These are phyloP conservation scores for Pluvianellus socialis DNA, from an alignment of 2,113 vertebrate genomes.

Conservation along the genomic window DNA sequence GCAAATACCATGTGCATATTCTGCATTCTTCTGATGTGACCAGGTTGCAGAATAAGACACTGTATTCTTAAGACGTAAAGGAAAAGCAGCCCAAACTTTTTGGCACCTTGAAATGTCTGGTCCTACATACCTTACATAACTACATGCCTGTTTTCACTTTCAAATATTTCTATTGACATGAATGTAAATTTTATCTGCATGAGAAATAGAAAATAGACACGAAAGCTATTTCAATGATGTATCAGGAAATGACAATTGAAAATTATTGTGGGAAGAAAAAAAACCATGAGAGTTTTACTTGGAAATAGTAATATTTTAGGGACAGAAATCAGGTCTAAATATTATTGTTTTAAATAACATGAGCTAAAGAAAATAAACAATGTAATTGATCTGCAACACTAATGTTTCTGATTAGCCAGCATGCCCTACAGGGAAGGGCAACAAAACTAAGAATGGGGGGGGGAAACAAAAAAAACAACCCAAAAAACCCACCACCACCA, in stretches of 20 bases:
- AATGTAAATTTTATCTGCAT: background rate
- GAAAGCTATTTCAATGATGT: background rate
- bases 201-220: background rate
- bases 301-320: background rate
- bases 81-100: background rate
- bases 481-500: too few relatives aligned
- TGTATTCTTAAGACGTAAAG: background rate
- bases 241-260: background rate
- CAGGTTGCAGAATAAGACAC: background rate
- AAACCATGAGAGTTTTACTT: rapidly evolving
- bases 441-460: background rate
- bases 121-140: background rate
- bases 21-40: background rate
- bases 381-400: background rate
- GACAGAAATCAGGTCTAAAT: background rate
- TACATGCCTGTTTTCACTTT: background rate
- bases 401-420: background rate
- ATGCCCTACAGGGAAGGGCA: background rate
- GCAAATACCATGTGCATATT: background rate
- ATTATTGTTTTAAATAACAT: background rate
- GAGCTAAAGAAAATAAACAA: background rate
- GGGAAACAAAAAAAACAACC: too few relatives aligned
- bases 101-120: background rate
- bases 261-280: background rate
- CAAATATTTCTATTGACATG: background rate